phyloP scores from a whole-genome alignment of 2,797 vertebrate genomes.

The Tragopan temminckii region DNA sequence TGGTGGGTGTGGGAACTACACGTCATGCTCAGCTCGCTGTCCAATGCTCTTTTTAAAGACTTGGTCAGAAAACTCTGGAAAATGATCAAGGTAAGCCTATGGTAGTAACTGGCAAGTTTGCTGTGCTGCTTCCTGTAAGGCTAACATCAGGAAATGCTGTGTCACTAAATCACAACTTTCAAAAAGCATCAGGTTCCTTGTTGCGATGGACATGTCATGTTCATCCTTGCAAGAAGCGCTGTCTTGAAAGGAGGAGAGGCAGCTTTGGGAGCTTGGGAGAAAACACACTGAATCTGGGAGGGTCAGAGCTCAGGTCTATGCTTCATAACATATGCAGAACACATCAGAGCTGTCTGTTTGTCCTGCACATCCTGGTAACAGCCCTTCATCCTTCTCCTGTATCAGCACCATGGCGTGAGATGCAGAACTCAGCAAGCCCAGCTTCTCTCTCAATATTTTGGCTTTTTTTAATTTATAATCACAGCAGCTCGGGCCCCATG shows the following conservation, averaged over 20 bases:
- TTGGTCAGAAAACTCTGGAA: background rate
- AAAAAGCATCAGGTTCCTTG: background rate
- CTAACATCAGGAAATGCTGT: background rate
- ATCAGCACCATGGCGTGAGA: background rate
- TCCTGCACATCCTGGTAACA: background rate
- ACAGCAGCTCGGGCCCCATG: background rate
- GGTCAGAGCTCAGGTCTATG: background rate
- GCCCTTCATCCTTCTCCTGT: background rate
- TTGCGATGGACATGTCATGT: accelerated
- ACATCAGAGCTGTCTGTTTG: background rate
- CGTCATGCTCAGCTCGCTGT: background rate
- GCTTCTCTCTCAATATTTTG: background rate
- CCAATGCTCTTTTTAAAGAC: background rate
- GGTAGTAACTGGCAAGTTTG: background rate
- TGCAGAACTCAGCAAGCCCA: background rate
- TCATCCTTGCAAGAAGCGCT: background rate
- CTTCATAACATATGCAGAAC: background rate
- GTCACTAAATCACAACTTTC: background rate
- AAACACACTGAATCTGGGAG: background rate
- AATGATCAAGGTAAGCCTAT: background rate
- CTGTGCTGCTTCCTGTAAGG: background rate
- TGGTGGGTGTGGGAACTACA: background rate
- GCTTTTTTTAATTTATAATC: background rate
- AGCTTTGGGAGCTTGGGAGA: background rate
- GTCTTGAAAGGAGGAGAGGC: background rate